phyloP scores from a whole-genome alignment of 2,797 vertebrate species.

The Acanthiza pusilla region DNA sequence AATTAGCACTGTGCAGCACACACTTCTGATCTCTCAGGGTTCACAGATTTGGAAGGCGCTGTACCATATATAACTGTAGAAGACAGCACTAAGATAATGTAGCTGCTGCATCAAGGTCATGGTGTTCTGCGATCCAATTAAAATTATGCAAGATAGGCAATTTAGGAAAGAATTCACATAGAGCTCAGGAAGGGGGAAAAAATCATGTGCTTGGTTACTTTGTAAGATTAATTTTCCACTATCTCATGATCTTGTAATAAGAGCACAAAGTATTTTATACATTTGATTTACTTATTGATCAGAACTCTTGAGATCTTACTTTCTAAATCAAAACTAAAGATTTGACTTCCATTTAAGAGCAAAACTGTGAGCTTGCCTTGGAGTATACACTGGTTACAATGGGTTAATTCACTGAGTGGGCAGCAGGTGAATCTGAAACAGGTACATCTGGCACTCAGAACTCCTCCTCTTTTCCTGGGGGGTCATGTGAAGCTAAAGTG shows the following conservation, averaged over 20 bases:
- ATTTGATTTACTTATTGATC: background rate
- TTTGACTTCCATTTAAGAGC: background rate
- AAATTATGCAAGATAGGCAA: slow-evolving; percentile 34
- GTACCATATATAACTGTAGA: background rate
- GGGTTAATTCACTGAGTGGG: background rate
- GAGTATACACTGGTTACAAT: rapidly evolving
- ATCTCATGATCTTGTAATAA: background rate
- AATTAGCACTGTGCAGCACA: background rate
- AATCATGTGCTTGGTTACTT: background rate
- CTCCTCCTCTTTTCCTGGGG: background rate
- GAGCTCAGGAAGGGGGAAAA: background rate
- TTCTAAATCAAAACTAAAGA: background rate
- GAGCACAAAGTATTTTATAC: background rate
- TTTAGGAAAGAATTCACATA: background rate
- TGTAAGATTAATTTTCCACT: slow-evolving; percentile 17
- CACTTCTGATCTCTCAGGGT: background rate
- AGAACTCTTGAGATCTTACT: background rate
- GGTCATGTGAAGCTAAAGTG: background rate
- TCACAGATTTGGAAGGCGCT: background rate
- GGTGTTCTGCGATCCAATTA: slow-evolving; percentile 26
- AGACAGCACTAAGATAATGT: background rate
- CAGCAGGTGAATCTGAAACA: background rate
- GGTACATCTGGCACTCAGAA: background rate
- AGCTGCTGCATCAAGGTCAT: slow-evolving; percentile 35
- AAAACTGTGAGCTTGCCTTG: background rate